Base-by-base conservation (phyloP, 1,140 invertebrate genomes). In the Aphis craccivora region DNA sequence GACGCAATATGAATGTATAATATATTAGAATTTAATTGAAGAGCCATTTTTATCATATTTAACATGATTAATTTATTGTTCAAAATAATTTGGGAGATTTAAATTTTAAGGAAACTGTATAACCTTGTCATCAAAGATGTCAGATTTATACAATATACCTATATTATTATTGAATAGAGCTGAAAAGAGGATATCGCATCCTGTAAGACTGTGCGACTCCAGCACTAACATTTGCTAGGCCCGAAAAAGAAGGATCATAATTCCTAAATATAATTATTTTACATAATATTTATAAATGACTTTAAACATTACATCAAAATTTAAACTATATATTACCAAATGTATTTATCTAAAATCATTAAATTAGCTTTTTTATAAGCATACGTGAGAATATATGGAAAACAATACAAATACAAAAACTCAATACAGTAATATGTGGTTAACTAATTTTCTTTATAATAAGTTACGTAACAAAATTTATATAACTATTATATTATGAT, bases 351-450 rank as follows among this genome's bases (percentile, higher is more conserved):
- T 67, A 67, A 67, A 67, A 67, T n/a, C 9, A 67, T 60, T 60
- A 60, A n/a, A 67, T 67, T 67, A 67, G 30, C 30, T 67, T 67
- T 67, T n/a, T n/a, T 67, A n/a, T n/a, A 30, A 30, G 30, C 11
- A 60, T 30, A 30, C 30, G n/a, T 67, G 60, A 67, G 8, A n/a
- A 67, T 67, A 14, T 67, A 67, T n/a, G 6, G 60, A 76, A 76
- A n/a, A n/a, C n/a, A n/a, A n/a, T n/a, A n/a, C n/a, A n/a, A n/a
- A n/a, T n/a, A n/a, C n/a, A n/a, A n/a, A n/a, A 76, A 76, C n/a
- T 76, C n/a, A 76, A 76, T 76, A 76, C 30, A n/a, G n/a, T 76
- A 76, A 76, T 76, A 76, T 30, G 60, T n/a, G 60, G 60, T 76
- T 76, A n/a, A 35, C 60, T 35, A 14, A 3, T 76, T 76, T 67